Conservation (phyloP, 2,113 vertebrate genomes). For the Eulemur rufifrons region DNA sequence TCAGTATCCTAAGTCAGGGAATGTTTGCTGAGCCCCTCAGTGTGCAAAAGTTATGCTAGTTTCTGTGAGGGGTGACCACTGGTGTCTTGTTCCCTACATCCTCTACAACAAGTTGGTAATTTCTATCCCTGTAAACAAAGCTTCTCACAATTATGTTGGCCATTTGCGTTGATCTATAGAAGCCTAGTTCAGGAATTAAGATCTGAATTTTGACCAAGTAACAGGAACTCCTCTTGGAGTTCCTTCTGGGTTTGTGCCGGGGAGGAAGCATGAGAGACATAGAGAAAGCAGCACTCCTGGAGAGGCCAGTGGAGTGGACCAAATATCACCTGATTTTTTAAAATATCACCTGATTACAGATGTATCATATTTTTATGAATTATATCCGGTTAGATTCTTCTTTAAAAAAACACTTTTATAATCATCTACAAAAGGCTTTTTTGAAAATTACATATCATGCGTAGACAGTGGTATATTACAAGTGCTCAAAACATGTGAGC, state of each 20-base stretch:
- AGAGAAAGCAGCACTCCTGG: neutral
- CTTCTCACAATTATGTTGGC: neutral
- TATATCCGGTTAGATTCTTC: neutral
- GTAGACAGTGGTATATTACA: neutral
- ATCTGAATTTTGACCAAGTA: neutral
- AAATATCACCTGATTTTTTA: neutral
- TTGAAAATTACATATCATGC: neutral
- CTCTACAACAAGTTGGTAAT: neutral
- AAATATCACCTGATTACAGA: neutral
- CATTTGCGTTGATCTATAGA: neutral
- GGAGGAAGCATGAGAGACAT: neutral
- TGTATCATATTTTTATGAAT: neutral
- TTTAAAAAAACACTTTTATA: neutral
- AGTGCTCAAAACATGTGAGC: neutral
- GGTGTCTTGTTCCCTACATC: neutral
- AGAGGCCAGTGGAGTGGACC: neutral
- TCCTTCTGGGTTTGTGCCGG: neutral
- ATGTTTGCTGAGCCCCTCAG: neutral
- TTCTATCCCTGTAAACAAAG: neutral
- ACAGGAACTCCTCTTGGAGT: neutral
- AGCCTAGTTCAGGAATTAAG: neutral
- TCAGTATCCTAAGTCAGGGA: neutral
- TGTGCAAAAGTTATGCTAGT: neutral
- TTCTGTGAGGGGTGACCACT: neutral
- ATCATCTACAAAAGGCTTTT: neutral